Percentiles rank a stretch among this genome's conserved stretches.
Conservation (phyloP, 2,888 invertebrate species). For the Drosophila prostipennis region DNA sequence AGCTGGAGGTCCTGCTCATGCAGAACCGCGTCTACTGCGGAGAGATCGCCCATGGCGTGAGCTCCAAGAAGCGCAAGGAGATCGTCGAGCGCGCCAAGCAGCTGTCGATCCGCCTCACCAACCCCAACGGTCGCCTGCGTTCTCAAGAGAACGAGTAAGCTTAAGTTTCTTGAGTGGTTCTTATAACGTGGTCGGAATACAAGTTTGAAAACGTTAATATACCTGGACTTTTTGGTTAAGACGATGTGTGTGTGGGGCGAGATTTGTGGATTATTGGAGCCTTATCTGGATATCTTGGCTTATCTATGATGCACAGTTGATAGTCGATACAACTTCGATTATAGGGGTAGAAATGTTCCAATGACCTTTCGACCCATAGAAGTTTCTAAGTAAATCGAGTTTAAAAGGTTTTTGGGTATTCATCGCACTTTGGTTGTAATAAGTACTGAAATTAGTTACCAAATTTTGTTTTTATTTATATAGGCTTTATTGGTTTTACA, state of each 20-base stretch:
- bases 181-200: conserved; percentile 73
- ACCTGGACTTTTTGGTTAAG: conserved; percentile 16
- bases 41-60: conserved; percentile 98
- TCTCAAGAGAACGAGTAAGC: conserved; percentile 99
- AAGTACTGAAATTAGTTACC: too few species aligned
- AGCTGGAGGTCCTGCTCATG: conserved; percentile 99
- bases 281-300: not conserved
- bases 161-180: conserved; percentile 70
- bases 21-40: conserved; percentile 98
- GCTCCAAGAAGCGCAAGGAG: conserved; percentile 97
- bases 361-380: too few species aligned
- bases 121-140: conserved; percentile 97
- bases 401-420: too few species aligned
- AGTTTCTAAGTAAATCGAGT: too few species aligned
- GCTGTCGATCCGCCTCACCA: conserved; percentile 97
- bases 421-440: too few species aligned
- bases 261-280: not conserved
- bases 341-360: too few species aligned
- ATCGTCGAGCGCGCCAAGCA: conserved; percentile 99
- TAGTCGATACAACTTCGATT: too few species aligned
- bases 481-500: too few species aligned
- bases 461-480: too few species aligned
- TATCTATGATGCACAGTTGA: too few species aligned
- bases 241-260: not conserved
- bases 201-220: conserved; percentile 66